A percentile compares a stretch with the other conserved stretches of the same genome.
Conservation (phyloP, 53 echinoderm and acorn worm species). For the Luidia sarsii region DNA sequence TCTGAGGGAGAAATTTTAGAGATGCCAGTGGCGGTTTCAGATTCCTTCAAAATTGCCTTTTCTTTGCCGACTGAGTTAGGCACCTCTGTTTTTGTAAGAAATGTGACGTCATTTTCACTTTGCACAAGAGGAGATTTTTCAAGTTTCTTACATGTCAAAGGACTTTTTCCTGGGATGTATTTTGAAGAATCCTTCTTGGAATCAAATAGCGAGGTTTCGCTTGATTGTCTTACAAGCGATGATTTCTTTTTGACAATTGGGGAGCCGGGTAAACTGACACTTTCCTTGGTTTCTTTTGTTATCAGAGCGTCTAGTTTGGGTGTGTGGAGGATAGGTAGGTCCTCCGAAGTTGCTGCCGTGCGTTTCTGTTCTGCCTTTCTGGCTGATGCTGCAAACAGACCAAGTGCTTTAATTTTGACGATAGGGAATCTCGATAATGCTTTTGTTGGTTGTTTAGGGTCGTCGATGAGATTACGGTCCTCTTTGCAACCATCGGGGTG, state of each 20-base stretch:
- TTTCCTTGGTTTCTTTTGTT: slow-evolving; percentile 11
- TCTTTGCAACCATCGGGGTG: too few relatives aligned
- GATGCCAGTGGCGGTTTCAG: too few relatives aligned
- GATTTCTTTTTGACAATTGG: slow-evolving; percentile 23
- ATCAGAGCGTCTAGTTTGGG: slow-evolving; percentile 2
- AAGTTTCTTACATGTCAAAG: too few relatives aligned
- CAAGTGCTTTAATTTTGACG: slow-evolving; percentile 74
- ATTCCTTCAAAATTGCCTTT: neutral
- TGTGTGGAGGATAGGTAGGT: neutral
- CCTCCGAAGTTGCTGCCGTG: neutral
- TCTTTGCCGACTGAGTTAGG: too few relatives aligned
- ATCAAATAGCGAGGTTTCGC: neutral
- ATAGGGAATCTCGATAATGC: slow-evolving; percentile 55
- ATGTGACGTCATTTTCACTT: neutral
- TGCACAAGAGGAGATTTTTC: neutral
- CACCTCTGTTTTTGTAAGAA: neutral
- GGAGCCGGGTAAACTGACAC: slow-evolving; percentile 48
- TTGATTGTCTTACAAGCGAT: slow-evolving; percentile 14
- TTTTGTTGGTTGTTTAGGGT: slow-evolving; percentile 26
- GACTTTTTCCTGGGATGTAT: too few relatives aligned
- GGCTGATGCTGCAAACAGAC: slow-evolving; percentile 70
- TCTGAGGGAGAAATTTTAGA: neutral
- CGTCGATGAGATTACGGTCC: neutral
- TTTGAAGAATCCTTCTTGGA: too few relatives aligned
- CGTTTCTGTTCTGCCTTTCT: slow-evolving; percentile 13